phyloP scores from a whole-genome alignment of 2,888 invertebrate species.

The Mystacides longicornis region DNA sequence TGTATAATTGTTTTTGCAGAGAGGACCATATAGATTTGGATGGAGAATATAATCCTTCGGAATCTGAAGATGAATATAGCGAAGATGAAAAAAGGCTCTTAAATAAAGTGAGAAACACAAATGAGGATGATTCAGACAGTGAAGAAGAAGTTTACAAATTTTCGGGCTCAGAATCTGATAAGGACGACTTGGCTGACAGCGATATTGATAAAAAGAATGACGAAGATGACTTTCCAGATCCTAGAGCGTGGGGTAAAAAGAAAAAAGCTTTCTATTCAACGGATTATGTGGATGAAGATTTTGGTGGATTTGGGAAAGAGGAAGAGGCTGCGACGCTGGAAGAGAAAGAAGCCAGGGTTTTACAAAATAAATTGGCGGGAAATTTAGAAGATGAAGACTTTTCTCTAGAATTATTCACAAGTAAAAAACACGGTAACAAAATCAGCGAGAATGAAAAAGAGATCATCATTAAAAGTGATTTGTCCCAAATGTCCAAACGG shows the following conservation, averaged over 20 bases:
- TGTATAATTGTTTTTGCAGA: slow-evolving; percentile 31
- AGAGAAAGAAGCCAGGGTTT: slow-evolving; percentile 74
- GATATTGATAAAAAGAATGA: slow-evolving; percentile 72
- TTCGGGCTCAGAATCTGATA: slow-evolving; percentile 41
- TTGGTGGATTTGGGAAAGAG: slow-evolving; percentile 61
- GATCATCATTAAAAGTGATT: slow-evolving; percentile 64
- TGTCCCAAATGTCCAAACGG: slow-evolving; percentile 64
- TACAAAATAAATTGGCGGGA: slow-evolving; percentile 68
- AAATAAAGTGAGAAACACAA: slow-evolving; percentile 51
- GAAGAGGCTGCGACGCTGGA: slow-evolving; percentile 71
- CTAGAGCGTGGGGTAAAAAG: slow-evolving; percentile 83
- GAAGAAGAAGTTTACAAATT: slow-evolving; percentile 61
- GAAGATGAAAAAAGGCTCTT: slow-evolving; percentile 56
- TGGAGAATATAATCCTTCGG: slow-evolving; percentile 56
- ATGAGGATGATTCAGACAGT: slow-evolving; percentile 47
- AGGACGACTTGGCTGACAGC: slow-evolving; percentile 53
- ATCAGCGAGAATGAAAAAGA: slow-evolving; percentile 39
- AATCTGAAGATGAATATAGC: slow-evolving; percentile 67
- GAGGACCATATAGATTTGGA: slow-evolving; percentile 39
- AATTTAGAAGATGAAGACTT: slow-evolving; percentile 76
- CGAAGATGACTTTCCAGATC: slow-evolving; percentile 64
- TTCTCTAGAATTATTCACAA: slow-evolving; percentile 50
- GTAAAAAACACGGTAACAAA: slow-evolving; percentile 35
- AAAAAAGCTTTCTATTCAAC: slow-evolving; percentile 75
- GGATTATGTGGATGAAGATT: slow-evolving; percentile 85